A percentile compares a stretch with the other conserved stretches of the same genome.
Evolutionary conservation across 2,888 invertebrate species (phyloP).

Genomic region (Patella depressa): DNA sequence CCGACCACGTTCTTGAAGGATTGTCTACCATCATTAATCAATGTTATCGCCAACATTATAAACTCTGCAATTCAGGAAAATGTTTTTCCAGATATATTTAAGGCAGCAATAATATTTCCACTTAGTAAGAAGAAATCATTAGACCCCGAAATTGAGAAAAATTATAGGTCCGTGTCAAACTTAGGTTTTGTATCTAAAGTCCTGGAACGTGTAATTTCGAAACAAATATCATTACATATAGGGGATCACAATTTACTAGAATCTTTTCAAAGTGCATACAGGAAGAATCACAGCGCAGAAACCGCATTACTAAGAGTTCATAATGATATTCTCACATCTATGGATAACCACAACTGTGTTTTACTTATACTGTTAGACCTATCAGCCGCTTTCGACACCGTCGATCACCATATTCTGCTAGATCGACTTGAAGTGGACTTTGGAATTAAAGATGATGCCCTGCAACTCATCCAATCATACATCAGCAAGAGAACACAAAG

Average conservation of each 20-base stretch:
- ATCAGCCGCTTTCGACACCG: not conserved
- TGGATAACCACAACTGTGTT: not conserved
- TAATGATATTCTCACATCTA: not conserved
- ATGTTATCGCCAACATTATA: not conserved
- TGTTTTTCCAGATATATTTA: not conserved
- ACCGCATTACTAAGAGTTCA: not conserved
- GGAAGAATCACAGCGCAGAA: not conserved
- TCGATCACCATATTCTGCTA: not conserved
- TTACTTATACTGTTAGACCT: not conserved
- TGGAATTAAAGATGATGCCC: too few species aligned
- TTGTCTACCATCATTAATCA: not conserved
- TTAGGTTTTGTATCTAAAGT: not conserved
- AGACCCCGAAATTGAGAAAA: not conserved
- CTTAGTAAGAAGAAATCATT: not conserved
- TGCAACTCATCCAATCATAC: too few species aligned
- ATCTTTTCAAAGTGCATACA: not conserved
- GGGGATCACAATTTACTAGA: not conserved
- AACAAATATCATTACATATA: not conserved
- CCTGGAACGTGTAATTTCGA: not conserved
- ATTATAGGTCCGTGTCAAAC: not conserved
- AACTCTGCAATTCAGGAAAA: not conserved
- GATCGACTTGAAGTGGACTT: not conserved
- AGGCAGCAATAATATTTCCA: not conserved
- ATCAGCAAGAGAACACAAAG: too few species aligned
- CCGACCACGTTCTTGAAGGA: not conserved